Base-by-base conservation (phyloP, 1,140 invertebrate species). In the Drosophila sucinea region DNA sequence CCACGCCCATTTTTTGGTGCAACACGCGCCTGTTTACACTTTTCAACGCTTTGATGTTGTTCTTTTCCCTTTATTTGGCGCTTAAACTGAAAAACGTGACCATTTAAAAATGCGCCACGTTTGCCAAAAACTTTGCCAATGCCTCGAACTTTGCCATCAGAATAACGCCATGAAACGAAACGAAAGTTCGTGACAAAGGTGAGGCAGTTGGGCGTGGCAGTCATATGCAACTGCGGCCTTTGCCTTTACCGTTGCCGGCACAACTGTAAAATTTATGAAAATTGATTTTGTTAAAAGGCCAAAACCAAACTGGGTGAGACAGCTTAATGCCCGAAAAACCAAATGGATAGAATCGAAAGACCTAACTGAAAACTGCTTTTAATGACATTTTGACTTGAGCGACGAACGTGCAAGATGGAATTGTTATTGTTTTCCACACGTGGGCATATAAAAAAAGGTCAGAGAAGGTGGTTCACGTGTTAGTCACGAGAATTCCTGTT, bases 21-120 rank as follows among this genome's bases (percentile, higher is more conserved):
- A 71, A 69, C 62, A 85, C 82, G 78, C 82, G 78, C 70, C 84
- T 87, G 83, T 89, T 87, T 87, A 87, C 84, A 84, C 80, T 89
- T 80, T 84, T 79, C 81, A 83, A 70, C 73, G 83, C 79, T 87
- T 87, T 87, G 83, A 87, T 87, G 83, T 87, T 84, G 89, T 84
- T 77, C 56, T 73, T 40, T 32, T 67, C 67, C 67, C 58, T 41
- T 67, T 64, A 40, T 67, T 67, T 74, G 75, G 75, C 84, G 80
- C 80, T 87, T 87, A 87, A 87, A 87, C 84, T 87, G 85, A 69
- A 71, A 78, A 87, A 87, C 84, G 84, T 87, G 84, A 87, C 84
- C 84, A 87, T 87, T 87, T 87, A 87, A 87, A 87, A 87, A 89
- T 84, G 84, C 85, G 84, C 73, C 70, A 84, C 77, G 83, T 87